Conservation (phyloP, 2,888 invertebrate genomes). For the Rhingia campestris region DNA sequence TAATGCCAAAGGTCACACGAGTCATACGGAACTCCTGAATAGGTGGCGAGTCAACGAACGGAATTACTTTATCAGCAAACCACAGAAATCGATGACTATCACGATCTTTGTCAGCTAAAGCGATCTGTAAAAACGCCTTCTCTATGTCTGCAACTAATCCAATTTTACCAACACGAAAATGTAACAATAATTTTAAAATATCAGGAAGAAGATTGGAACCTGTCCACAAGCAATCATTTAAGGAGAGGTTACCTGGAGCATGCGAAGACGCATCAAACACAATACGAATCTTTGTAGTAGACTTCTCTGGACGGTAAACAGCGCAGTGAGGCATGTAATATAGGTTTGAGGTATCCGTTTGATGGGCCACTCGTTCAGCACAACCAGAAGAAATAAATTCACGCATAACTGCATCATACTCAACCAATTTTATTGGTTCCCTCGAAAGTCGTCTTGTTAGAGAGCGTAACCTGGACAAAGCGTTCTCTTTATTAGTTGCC, state of each 20-base stretch:
- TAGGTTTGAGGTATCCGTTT: too few relatives aligned
- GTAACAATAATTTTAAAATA: conserved; percentile 51
- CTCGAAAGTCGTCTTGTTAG: conserved; percentile 11
- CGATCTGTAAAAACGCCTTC: conserved; percentile 36
- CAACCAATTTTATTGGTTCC: too few relatives aligned
- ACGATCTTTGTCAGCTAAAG: conserved; percentile 72
- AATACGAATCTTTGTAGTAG: conserved; percentile 44
- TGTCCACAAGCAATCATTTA: conserved; percentile 74
- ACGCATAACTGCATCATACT: too few relatives aligned
- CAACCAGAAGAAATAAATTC: too few relatives aligned
- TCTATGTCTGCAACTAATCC: conserved; percentile 63
- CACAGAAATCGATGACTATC: conserved; percentile 74
- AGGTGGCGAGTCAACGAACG: too few relatives aligned
- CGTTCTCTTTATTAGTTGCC: conserved; percentile 10
- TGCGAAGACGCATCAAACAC: conserved; percentile 59
- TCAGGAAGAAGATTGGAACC: conserved; percentile 75
- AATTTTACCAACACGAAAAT: conserved; percentile 45
- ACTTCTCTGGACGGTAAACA: conserved; percentile 27
- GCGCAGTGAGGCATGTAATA: conserved; percentile 27
- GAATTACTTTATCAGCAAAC: too few relatives aligned
- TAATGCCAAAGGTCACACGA: conserved; percentile 33
- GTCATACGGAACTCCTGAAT: conserved; percentile 40
- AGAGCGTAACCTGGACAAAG: not conserved
- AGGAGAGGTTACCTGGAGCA: conserved; percentile 54
- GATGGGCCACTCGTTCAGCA: too few relatives aligned